Percentiles rank a stretch among this genome's conserved stretches.
These are phyloP conservation scores for Idaea aversata DNA, from an alignment of 2,888 invertebrate genomes.

Conservation along the genomic window DNA sequence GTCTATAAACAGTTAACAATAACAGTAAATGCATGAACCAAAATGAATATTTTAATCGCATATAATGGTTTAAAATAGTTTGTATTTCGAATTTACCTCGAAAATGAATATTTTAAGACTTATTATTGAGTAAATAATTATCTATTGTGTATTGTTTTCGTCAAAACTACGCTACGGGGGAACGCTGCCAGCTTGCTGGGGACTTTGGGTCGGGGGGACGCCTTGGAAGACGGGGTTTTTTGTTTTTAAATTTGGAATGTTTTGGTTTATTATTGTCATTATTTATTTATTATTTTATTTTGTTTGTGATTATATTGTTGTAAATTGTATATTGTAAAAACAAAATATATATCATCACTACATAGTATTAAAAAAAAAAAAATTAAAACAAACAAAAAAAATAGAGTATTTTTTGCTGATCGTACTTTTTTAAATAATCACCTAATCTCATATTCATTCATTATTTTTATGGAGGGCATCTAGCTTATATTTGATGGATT, in stretches of 20 bases:
- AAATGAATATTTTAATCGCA: background rate
- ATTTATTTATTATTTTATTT: too few species aligned
- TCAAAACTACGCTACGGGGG: too few species aligned
- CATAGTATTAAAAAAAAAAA: too few species aligned
- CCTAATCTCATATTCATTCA: constrained; percentile 1
- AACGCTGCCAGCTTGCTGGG: too few species aligned
- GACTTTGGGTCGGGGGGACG: too few species aligned
- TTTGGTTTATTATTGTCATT: too few species aligned
- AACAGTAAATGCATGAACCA: background rate
- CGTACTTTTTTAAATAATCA: background rate
- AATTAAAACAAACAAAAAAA: background rate
- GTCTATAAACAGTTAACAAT: background rate
- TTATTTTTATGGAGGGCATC: background rate
- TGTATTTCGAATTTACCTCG: background rate
- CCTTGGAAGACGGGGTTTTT: too few species aligned
- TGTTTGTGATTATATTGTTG: too few species aligned
- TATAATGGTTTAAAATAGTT: background rate
- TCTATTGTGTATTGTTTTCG: background rate
- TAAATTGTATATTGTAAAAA: too few species aligned
- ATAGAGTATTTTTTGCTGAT: background rate
- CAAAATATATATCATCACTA: too few species aligned
- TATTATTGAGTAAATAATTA: background rate
- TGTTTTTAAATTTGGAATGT: too few species aligned
- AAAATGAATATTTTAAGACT: background rate
- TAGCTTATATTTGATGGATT: background rate